phyloP scores from a whole-genome alignment of 2,888 invertebrate species.

The Pemphredon lugubris region DNA sequence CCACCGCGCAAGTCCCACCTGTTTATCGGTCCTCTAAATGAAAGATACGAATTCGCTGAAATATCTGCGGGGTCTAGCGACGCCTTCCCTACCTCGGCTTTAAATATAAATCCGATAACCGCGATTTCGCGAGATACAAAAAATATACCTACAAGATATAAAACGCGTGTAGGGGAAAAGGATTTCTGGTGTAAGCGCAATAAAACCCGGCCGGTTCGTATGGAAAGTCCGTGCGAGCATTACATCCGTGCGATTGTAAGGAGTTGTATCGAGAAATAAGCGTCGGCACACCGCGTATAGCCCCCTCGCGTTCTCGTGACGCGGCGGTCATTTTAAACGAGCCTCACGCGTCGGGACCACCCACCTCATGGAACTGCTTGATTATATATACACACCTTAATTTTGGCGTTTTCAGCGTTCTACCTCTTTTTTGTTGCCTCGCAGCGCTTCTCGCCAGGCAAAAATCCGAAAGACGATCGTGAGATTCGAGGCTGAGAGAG shows the following conservation, averaged over 20 bases:
- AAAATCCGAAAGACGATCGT: conserved; percentile 39
- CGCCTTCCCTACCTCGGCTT: too few relatives aligned
- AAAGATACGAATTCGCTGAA: too few relatives aligned
- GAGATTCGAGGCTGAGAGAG: conserved; percentile 24
- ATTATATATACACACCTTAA: conserved; percentile 56
- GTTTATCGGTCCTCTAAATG: too few relatives aligned
- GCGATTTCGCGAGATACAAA: too few relatives aligned
- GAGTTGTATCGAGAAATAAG: conserved; percentile 17
- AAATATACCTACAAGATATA: too few relatives aligned
- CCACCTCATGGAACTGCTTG: conserved; percentile 69
- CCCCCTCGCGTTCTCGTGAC: conserved; percentile 71
- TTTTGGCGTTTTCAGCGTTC: conserved; percentile 53
- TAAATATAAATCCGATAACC: too few relatives aligned
- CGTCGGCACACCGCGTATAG: conserved; percentile 46
- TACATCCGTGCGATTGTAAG: conserved; percentile 19
- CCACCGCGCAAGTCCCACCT: too few relatives aligned
- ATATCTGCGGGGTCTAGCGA: too few relatives aligned
- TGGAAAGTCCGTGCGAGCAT: background rate
- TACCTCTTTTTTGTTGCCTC: conserved; percentile 24
- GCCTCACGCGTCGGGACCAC: conserved; percentile 70
- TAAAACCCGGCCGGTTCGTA: conserved; percentile 4
- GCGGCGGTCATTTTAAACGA: conserved; percentile 76
- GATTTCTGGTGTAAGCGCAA: conserved; percentile 4
- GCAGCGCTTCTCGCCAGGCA: conserved; percentile 37
- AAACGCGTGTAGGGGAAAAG: too few relatives aligned